Evolutionary conservation across 1,140 invertebrate genomes (phyloP).

Genomic region (Tyrophagus putrescentiae): DNA sequence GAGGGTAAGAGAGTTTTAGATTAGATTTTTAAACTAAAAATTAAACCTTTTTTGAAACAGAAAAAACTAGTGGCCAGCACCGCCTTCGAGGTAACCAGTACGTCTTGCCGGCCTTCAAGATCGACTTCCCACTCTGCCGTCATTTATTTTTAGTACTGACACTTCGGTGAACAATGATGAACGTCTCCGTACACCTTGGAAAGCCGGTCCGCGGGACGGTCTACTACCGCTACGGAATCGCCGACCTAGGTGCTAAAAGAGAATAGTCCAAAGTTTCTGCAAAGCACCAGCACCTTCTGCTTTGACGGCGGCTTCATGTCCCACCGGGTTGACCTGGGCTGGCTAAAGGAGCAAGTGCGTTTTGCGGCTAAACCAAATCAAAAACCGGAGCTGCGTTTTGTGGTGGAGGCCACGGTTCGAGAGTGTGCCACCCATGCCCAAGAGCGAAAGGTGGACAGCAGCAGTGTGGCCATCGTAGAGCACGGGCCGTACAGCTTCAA

Average conservation of each 20-base stretch:
- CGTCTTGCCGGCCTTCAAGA: slow-evolving; percentile 27
- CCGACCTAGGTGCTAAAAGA: not conserved
- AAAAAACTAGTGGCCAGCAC: not conserved
- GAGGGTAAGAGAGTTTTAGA: too few relatives aligned
- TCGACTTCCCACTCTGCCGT: slow-evolving; percentile 25
- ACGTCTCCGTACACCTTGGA: slow-evolving; percentile 32
- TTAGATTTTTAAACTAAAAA: too few relatives aligned
- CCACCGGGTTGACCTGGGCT: too few relatives aligned
- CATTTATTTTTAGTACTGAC: slow-evolving; percentile 23
- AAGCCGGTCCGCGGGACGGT: slow-evolving; percentile 33
- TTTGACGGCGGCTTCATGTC: slow-evolving; percentile 22
- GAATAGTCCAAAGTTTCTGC: slow-evolving; percentile 17
- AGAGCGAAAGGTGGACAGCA: slow-evolving; percentile 27
- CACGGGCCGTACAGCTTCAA: slow-evolving; percentile 29
- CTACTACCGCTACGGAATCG: slow-evolving; percentile 21
- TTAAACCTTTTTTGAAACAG: not conserved
- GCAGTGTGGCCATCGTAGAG: slow-evolving; percentile 29
- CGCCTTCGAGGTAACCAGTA: slow-evolving; percentile 27
- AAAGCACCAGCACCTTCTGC: slow-evolving; percentile 9
- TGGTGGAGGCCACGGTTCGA: slow-evolving; percentile 31
- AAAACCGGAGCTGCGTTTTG: too few relatives aligned
- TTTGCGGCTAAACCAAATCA: slow-evolving; percentile 30
- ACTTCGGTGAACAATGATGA: slow-evolving; percentile 20
- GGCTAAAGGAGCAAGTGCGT: slow-evolving; percentile 25
- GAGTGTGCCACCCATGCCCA: slow-evolving; percentile 32